Conservation (phyloP, 2,888 invertebrate species). For the Melanotus villosus region DNA sequence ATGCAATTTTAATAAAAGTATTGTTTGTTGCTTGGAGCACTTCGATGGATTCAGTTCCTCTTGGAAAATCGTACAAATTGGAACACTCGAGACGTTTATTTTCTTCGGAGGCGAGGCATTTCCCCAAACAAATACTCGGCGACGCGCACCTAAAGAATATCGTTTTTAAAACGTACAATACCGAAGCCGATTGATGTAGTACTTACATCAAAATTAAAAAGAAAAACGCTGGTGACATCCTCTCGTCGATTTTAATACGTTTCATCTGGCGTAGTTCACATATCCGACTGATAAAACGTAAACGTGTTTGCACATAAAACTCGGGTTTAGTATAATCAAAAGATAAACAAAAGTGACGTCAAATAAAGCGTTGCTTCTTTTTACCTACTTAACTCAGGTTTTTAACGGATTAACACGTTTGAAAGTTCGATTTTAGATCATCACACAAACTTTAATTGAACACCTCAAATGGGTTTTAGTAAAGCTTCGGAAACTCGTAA, state of each 20-base stretch:
- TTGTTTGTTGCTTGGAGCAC: background rate
- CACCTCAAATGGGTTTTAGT: no score
- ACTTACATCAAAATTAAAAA: constrained; percentile 13
- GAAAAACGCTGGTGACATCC: background rate
- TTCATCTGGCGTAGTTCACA: background rate
- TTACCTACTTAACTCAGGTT: no score
- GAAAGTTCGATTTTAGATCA: no score
- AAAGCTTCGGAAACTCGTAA: no score
- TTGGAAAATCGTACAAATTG: constrained; percentile 6
- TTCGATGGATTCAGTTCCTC: background rate
- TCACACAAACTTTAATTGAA: no score
- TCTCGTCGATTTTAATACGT: background rate
- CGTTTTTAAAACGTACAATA: background rate
- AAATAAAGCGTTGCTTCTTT: no score
- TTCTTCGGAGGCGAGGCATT: background rate
- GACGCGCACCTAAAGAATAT: background rate
- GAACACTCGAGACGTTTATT: constrained; percentile 6
- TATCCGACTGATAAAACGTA: background rate
- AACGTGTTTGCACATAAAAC: background rate
- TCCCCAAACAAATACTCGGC: background rate
- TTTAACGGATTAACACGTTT: background rate
- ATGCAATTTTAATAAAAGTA: background rate
- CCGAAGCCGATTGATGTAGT: background rate
- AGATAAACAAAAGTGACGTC: constrained; percentile 22
- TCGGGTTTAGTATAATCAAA: constrained; percentile 7